Conservation (phyloP, 2,797 vertebrate species). For the Gymnocypris eckloni region DNA sequence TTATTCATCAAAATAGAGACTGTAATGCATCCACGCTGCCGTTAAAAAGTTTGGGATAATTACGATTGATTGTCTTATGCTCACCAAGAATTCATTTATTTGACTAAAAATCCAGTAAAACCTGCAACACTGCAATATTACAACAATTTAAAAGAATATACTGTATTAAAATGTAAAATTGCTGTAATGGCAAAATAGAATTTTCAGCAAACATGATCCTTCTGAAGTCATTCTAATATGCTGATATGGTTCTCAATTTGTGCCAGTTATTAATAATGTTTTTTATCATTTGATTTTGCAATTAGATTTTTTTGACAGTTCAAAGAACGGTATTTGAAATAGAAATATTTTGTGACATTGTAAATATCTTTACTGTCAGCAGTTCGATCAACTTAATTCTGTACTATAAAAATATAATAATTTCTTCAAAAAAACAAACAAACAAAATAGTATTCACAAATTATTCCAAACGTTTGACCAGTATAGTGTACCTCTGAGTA, state of each 20-base stretch:
- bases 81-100: background rate
- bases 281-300: background rate
- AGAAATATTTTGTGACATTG: background rate
- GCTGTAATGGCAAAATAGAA: background rate
- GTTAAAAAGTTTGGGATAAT: background rate
- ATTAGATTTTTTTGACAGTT: background rate
- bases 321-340: background rate
- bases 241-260: too few species aligned
- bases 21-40: background rate
- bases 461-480: background rate
- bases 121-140: background rate
- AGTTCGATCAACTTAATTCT: background rate
- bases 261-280: background rate
- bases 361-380: background rate
- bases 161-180: background rate
- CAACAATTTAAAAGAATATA: background rate
- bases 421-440: background rate
- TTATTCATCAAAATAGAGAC: background rate
- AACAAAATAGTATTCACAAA: background rate
- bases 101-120: background rate
- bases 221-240: background rate
- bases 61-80: background rate
- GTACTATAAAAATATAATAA: background rate
- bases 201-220: background rate
- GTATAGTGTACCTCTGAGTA: background rate